Percentiles rank a stretch among this genome's conserved stretches.
Evolutionary conservation across 2,797 vertebrate species (phyloP).

Genomic region (Artibeus lituratus): DNA sequence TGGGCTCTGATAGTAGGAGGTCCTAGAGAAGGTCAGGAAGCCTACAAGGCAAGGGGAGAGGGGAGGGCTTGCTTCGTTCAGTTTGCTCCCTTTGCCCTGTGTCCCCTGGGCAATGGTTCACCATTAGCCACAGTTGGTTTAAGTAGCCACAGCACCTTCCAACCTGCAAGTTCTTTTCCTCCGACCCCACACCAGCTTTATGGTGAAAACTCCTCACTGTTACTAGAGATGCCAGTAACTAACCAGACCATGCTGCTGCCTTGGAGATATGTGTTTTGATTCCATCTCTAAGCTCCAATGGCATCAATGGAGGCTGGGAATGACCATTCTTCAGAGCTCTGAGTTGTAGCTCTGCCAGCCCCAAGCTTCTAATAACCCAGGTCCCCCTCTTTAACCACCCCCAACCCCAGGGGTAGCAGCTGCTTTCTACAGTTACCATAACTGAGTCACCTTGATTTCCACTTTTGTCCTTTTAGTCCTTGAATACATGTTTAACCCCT

Average conservation of each 20-base stretch:
- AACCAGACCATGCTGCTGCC: too few species aligned
- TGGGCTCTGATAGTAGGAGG: background rate
- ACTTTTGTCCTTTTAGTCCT: background rate
- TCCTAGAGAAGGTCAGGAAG: background rate
- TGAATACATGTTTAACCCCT: background rate
- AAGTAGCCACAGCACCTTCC: background rate
- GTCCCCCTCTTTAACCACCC: too few species aligned
- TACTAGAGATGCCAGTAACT: background rate
- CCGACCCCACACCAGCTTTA: background rate
- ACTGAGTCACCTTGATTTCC: background rate
- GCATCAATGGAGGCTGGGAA: too few species aligned
- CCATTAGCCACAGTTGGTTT: too few species aligned
- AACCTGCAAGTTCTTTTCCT: background rate
- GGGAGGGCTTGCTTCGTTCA: background rate
- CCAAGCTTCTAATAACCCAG: background rate
- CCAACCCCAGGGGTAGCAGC: too few species aligned
- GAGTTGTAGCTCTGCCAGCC: background rate
- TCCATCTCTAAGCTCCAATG: background rate
- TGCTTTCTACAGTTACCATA: background rate
- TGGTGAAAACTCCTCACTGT: too few species aligned
- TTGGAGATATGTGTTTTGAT: background rate
- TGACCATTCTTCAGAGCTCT: rapidly evolving
- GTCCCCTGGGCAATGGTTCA: background rate
- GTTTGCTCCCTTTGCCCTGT: background rate
- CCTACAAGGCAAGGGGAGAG: too few species aligned